A percentile compares a stretch with the other conserved stretches of the same genome.
These are phyloP conservation scores for Poeciliopsis infans DNA, from an alignment of 2,797 vertebrate species.

Conservation along the genomic window DNA sequence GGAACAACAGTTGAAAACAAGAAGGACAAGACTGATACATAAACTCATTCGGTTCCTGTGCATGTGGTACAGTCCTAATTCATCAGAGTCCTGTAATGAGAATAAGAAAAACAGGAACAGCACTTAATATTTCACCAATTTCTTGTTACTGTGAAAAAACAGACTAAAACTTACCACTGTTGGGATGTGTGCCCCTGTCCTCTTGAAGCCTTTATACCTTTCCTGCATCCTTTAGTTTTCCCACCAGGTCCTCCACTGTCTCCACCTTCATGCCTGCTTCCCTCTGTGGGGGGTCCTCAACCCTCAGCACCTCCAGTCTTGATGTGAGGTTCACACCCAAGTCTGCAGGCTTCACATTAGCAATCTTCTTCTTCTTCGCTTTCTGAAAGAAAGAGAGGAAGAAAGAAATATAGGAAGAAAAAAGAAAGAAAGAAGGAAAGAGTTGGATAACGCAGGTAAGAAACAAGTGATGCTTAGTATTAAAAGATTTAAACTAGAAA, in stretches of 20 bases:
- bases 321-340: slow-evolving; percentile 87
- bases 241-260: slow-evolving; percentile 86
- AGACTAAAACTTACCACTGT: slow-evolving; percentile 47
- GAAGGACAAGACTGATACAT: slow-evolving; percentile 46
- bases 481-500: not conserved
- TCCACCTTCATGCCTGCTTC: slow-evolving; percentile 88
- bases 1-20: slow-evolving; percentile 54
- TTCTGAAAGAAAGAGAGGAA: slow-evolving; percentile 76
- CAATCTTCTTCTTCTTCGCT: slow-evolving; percentile 95
- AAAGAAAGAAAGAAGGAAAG: too few relatives aligned
- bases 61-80: slow-evolving; percentile 44
- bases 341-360: slow-evolving; percentile 83
- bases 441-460: not conserved
- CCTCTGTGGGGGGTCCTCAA: slow-evolving; percentile 90
- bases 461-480: not conserved
- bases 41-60: slow-evolving; percentile 35
- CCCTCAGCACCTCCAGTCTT: slow-evolving; percentile 82
- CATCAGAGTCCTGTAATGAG: slow-evolving; percentile 49
- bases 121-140: slow-evolving; percentile 37
- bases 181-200: slow-evolving; percentile 18
- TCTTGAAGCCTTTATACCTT: slow-evolving; percentile 74
- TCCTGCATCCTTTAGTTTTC: slow-evolving; percentile 85
- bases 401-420: too few relatives aligned
- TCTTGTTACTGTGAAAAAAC: not conserved
- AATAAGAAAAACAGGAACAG: slow-evolving; percentile 24